Evolutionary conservation across 2,797 vertebrate genomes (phyloP), one percentile per base, ranked within the genome.

Genomic region (Anas bernieri): DNA sequence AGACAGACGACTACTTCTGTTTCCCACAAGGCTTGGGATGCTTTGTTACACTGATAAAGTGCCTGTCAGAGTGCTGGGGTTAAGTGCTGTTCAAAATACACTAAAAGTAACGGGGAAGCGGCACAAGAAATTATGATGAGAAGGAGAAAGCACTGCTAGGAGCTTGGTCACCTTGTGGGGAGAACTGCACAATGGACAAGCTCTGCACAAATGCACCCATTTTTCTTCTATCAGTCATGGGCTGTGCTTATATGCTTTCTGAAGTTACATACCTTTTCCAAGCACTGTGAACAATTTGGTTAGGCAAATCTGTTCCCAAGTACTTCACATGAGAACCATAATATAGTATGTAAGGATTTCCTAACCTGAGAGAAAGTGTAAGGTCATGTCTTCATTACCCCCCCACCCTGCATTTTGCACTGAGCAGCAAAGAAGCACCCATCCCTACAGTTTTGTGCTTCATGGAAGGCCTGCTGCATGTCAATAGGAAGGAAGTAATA

Each of bases 51-150:
- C 68, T 93, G 78, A 90, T 81, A 81, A 88, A 72, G 18, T 69
- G 46, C 67, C 64, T 92, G 61, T 90, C 86, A 58, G 46, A 70
- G 46, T 86, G 16, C 66, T 92, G 55, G 55, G 78, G 72, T 94
- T 83, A 94, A 96, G 58, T 41, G 76, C 39, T 84, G 63, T 66
- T 81, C 61, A 80, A 92, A 67, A 88, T 89, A 93, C 33, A 79
- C 50, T 55, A 54, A 37, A 41, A 18, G 61, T 26, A 73, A 21
- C 9, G 18, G 20, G 25, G 23, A 86, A 70, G 63, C 59, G 52
- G 46, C n/a, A 52, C 43, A 72, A 72, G 59, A 74, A 91, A n/a
- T 61, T 9, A 23, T 18, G 48, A 55, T 22, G 50, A 64, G 74
- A 58, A 33, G n/a, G 39, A 86, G 28, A 62, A 81, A 69, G 35